phyloP scores from a whole-genome alignment of 2,888 invertebrate genomes.

The Diachrysia chrysitis region DNA sequence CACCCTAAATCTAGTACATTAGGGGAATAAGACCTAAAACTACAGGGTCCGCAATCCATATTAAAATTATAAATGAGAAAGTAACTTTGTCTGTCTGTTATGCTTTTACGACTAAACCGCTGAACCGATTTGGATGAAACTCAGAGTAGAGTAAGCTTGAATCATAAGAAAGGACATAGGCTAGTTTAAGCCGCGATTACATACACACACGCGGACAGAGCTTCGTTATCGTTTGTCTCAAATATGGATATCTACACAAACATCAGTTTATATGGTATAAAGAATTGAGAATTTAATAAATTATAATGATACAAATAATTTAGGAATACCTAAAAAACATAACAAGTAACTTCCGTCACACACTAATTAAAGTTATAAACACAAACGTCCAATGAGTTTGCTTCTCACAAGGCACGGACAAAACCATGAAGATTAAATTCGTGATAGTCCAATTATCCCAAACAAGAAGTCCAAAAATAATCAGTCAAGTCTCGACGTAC shows the following conservation, averaged over 20 bases:
- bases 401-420: constrained; percentile 14
- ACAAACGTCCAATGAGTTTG: background rate
- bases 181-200: too few relatives aligned
- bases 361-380: background rate
- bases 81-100: too few relatives aligned
- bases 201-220: too few relatives aligned
- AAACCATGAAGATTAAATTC: constrained; percentile 42
- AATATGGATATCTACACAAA: too few relatives aligned
- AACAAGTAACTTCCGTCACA: background rate
- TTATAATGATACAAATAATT: background rate
- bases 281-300: too few relatives aligned
- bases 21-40: background rate
- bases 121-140: too few relatives aligned
- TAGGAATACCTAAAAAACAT: background rate
- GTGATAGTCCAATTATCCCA: constrained; percentile 52
- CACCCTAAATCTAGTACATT: background rate
- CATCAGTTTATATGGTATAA: too few relatives aligned
- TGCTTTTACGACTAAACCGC: too few relatives aligned
- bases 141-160: too few relatives aligned
- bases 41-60: background rate
- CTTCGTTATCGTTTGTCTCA: too few relatives aligned
- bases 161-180: too few relatives aligned
- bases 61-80: too few relatives aligned
- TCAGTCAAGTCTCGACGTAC: constrained; percentile 69
- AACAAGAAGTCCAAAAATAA: constrained; percentile 55